Evolutionary conservation across 2,888 invertebrate genomes (phyloP).

Genomic region (Frankliniella intonsa): DNA sequence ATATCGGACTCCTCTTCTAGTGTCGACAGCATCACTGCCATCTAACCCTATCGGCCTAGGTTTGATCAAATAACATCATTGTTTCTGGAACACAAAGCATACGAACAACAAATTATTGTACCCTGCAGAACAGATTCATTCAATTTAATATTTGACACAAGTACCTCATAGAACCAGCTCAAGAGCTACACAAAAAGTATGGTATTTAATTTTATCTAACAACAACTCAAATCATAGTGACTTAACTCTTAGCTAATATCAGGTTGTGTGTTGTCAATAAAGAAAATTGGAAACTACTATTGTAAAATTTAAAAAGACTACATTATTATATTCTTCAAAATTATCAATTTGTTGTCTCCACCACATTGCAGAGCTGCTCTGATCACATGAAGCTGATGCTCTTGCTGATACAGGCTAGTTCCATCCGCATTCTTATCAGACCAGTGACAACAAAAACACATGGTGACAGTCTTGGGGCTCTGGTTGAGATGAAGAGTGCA

Average conservation of each 20-base stretch:
- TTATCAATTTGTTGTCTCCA: no score
- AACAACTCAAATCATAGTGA: no score
- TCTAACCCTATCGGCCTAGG: conserved; percentile 27
- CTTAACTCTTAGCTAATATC: no score
- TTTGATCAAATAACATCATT: conserved; percentile 21
- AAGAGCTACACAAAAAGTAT: neutral
- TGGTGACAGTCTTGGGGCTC: neutral
- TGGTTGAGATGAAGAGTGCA: neutral
- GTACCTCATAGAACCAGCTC: neutral
- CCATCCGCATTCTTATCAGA: conserved; percentile 12
- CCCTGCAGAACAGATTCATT: neutral
- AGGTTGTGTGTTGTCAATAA: no score
- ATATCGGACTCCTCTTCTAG: conserved; percentile 71
- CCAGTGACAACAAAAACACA: conserved; percentile 3
- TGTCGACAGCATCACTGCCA: conserved; percentile 58
- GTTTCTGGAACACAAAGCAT: neutral
- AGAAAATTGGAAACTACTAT: no score
- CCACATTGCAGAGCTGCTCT: no score
- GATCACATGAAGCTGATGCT: neutral
- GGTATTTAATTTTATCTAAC: no score
- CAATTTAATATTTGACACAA: neutral
- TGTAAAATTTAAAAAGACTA: no score
- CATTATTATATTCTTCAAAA: no score
- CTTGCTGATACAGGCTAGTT: neutral
- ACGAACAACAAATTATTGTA: neutral